Percentiles rank a stretch among this genome's conserved stretches.
phyloP scores from a whole-genome alignment of 2,888 invertebrate genomes.

The Trichacis sp. region DNA sequence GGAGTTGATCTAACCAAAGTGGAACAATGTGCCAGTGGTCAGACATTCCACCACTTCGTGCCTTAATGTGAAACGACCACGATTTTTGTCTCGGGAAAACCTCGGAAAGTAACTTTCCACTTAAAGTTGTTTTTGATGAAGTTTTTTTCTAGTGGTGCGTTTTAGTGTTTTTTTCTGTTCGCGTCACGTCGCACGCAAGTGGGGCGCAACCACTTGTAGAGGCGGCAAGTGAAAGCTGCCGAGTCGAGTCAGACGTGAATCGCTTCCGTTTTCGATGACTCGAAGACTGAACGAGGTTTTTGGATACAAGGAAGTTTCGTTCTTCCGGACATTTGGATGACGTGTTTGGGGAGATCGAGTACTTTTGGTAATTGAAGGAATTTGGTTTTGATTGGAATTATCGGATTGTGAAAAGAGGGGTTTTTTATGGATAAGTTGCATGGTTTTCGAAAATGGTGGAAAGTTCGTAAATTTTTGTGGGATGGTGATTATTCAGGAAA shows the following conservation, averaged over 20 bases:
- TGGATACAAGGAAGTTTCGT: conserved; percentile 19
- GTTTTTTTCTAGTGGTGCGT: not conserved
- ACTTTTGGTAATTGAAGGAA: too few relatives aligned
- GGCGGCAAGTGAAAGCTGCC: conserved; percentile 28
- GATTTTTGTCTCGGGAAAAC: not conserved
- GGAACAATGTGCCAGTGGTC: not conserved
- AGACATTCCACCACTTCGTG: not conserved
- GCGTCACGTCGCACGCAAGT: conserved; percentile 13
- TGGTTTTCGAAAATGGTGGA: too few relatives aligned
- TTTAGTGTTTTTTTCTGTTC: not conserved
- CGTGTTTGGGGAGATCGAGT: too few relatives aligned
- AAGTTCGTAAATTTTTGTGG: too few relatives aligned
- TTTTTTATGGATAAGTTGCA: too few relatives aligned
- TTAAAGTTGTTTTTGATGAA: too few relatives aligned
- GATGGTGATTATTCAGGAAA: too few relatives aligned
- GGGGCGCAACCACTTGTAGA: conserved; percentile 66
- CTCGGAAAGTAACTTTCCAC: not conserved
- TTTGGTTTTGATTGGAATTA: too few relatives aligned
- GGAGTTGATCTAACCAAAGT: not conserved
- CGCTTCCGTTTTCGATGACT: too few relatives aligned
- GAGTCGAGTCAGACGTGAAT: conserved; percentile 14
- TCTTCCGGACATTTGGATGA: conserved; percentile 2
- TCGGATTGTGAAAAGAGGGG: too few relatives aligned
- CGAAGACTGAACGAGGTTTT: too few relatives aligned
- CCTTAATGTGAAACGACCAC: not conserved